Percentiles rank a stretch among this genome's conserved stretches.
phyloP scores from a whole-genome alignment of 2,797 vertebrate species.

The Diglossa cyanea region DNA sequence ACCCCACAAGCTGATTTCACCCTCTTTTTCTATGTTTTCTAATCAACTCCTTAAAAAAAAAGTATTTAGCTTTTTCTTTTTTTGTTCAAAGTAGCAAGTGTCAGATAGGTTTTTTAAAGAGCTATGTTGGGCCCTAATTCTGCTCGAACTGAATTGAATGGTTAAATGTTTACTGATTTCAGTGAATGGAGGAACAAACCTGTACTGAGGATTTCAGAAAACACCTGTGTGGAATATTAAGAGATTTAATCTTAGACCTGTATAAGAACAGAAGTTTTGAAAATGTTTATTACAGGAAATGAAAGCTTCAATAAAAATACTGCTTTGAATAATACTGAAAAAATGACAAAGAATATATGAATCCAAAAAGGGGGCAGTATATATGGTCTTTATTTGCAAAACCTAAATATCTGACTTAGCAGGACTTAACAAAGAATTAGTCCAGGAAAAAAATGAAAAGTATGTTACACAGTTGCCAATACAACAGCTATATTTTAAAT shows the following conservation, averaged over 20 bases:
- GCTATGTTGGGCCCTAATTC: not conserved
- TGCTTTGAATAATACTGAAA: conserved; percentile 18
- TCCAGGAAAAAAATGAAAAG: not conserved
- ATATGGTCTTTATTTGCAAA: not conserved
- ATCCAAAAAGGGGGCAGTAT: not conserved
- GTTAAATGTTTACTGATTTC: not conserved
- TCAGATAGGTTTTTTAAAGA: not conserved
- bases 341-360: not conserved
- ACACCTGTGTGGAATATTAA: not conserved
- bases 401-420: not conserved
- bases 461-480: not conserved
- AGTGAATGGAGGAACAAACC: not conserved
- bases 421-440: conserved; percentile 7
- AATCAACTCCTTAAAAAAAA: not conserved
- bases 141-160: not conserved
- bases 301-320: not conserved
- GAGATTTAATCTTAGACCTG: not conserved
- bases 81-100: not conserved
- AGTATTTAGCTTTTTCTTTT: not conserved
- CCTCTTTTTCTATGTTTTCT: not conserved
- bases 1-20: not conserved
- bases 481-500: conserved; percentile 44
- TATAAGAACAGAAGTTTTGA: not conserved
- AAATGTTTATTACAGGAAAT: not conserved
- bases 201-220: not conserved